Percentiles rank a stretch among this genome's conserved stretches.
These are phyloP conservation scores for Dasysyrphus albostriatus DNA, from an alignment of 2,888 invertebrate genomes.

Conservation along the genomic window DNA sequence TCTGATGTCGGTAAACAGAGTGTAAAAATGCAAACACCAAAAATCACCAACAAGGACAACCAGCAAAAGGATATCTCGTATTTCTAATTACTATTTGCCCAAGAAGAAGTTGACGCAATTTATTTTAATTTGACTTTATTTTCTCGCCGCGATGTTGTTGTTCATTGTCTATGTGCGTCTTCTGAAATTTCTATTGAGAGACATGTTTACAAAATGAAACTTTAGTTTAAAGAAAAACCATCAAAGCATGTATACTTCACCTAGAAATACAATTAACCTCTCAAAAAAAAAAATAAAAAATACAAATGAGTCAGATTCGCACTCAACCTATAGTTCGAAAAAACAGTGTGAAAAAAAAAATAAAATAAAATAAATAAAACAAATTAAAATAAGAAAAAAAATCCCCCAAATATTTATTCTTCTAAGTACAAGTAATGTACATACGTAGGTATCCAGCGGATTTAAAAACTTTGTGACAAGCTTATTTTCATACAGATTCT, in stretches of 20 bases:
- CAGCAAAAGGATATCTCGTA: slow-evolving; percentile 20
- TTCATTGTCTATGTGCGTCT: not conserved
- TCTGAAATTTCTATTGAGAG: slow-evolving; percentile 1
- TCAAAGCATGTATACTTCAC: slow-evolving; percentile 35
- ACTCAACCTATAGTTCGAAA: not conserved
- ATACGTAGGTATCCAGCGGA: slow-evolving; percentile 8
- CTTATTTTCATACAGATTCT: slow-evolving; percentile 54
- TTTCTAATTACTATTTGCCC: slow-evolving; percentile 67
- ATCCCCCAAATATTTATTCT: slow-evolving; percentile 26
- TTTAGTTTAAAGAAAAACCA: slow-evolving; percentile 49
- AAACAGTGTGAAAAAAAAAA: slow-evolving; percentile 12
- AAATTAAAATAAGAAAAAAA: slow-evolving; percentile 28
- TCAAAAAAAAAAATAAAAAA: not conserved
- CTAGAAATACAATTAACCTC: slow-evolving; percentile 68
- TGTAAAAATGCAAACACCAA: slow-evolving; percentile 23
- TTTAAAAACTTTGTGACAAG: slow-evolving; percentile 68
- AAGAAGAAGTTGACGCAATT: slow-evolving; percentile 56
- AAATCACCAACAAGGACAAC: not conserved
- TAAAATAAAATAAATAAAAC: slow-evolving; percentile 2
- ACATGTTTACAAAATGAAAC: slow-evolving; percentile 57
- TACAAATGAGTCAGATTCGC: not conserved
- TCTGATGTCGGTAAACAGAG: not conserved
- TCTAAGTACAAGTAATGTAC: not conserved
- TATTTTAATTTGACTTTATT: slow-evolving; percentile 58
- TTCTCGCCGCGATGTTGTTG: slow-evolving; percentile 1